A percentile compares a stretch with the other conserved stretches of the same genome.
phyloP scores from a whole-genome alignment of 2,113 vertebrate species.

The Furnarius figulus region DNA sequence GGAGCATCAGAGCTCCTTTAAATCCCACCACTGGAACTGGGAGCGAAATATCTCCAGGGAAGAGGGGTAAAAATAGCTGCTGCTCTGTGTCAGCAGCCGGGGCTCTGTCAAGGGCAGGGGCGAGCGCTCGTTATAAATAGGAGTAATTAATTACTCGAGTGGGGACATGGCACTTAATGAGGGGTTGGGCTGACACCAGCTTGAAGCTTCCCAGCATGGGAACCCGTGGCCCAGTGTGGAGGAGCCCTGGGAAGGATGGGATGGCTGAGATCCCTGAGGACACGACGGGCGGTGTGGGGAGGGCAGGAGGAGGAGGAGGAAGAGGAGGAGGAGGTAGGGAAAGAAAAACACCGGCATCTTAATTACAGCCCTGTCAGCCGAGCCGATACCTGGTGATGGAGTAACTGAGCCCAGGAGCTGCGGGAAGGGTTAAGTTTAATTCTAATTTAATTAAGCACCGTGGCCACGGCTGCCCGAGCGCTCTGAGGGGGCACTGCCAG shows the following conservation, averaged over 20 bases:
- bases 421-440: background rate
- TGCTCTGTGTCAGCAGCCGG: background rate
- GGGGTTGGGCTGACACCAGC: background rate
- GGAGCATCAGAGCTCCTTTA: background rate
- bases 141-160: constrained; percentile 11
- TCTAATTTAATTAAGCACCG: background rate
- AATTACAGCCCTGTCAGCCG: background rate
- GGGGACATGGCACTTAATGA: background rate
- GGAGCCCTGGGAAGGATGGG: background rate
- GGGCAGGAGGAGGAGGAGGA: background rate
- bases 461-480: background rate
- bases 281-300: accelerated
- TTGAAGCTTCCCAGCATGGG: background rate
- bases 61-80: constrained; percentile 45
- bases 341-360: background rate
- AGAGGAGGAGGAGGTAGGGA: background rate
- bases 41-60: background rate
- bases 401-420: background rate
- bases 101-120: background rate
- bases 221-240: accelerated
- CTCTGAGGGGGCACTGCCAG: background rate
- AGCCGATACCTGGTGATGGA: background rate
- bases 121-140: background rate
- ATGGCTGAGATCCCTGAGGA: background rate
- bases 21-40: background rate